These are phyloP conservation scores for Zygothrica quintamaculata DNA, from an alignment of 2,888 invertebrate species.

Conservation along the genomic window DNA sequence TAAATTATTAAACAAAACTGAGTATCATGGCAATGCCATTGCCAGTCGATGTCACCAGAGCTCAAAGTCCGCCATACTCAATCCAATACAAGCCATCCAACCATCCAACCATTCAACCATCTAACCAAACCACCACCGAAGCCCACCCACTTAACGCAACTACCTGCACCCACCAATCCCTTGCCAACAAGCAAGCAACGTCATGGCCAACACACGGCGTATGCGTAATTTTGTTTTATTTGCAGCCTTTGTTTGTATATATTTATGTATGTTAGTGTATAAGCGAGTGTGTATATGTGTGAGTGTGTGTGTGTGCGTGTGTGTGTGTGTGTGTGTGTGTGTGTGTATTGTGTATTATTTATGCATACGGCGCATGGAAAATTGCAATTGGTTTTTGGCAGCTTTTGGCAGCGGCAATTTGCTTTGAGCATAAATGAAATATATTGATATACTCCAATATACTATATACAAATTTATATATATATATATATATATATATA, in stretches of 20 bases:
- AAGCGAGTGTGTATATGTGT: neutral
- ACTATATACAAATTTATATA: constrained; percentile 1
- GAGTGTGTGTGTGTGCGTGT: constrained; percentile 24
- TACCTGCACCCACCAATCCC: neutral
- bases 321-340: constrained; percentile 17
- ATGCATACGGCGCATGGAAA: constrained; percentile 74
- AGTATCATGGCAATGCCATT: constrained; percentile 72
- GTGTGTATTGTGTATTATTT: constrained; percentile 65
- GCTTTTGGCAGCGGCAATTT: constrained; percentile 63
- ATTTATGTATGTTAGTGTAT: constrained; percentile 7
- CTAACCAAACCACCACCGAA: neutral
- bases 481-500: constrained; percentile 1
- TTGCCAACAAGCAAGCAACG: constrained; percentile 16
- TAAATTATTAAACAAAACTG: constrained; percentile 75
- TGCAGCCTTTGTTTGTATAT: constrained; percentile 35
- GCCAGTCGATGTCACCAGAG: constrained; percentile 64
- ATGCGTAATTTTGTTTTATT: constrained; percentile 77
- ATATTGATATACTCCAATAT: constrained; percentile 34
- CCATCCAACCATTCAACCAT: neutral
- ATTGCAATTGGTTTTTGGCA: constrained; percentile 78
- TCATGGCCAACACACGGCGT: constrained; percentile 62
- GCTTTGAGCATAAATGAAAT: constrained; percentile 67
- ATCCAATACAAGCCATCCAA: neutral
- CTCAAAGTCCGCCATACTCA: constrained; percentile 31
- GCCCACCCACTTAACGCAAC: neutral